Evolutionary conservation across 1,140 invertebrate genomes (phyloP), one percentile per base, ranked within the genome.

Genomic region (Drosophila tani): DNA sequence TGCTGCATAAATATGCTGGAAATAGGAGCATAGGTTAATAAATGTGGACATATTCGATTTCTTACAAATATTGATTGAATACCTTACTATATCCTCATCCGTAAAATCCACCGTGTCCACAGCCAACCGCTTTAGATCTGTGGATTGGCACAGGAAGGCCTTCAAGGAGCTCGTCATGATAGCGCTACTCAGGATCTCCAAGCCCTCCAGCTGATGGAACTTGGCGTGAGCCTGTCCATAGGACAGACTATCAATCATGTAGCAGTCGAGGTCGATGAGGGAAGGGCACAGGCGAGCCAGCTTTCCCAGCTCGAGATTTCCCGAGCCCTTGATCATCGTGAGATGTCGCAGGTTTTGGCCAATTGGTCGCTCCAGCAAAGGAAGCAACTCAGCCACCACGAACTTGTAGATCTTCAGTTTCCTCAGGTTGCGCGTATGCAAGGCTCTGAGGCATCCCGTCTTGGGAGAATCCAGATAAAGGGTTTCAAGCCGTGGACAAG

Each of bases 361-460:
- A 62, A 94, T 94, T 0, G 85, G 85, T 60, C 93, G 93, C 75
- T 94, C 94, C 12, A 96, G 88, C 35, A 95, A 81, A 50, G 94
- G 92, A 69, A 94, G 90, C n/a, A 96, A 75, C 85, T 96, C 95
- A 15, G 94, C 93, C 51, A 94, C 95, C 32, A 94, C 93, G 78
- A 95, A 95, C 85, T 94, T 95, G 50, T 94, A 94, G 51, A 95
- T 90, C 92, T 96, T 95, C 9, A 96, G 90, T 70, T 94, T 94
- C 17, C 93, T 91, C 29, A 95, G 81, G 49, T 56, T 70, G 0
- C 66, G 66, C 2, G 94, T 92, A 51, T 94, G 93, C 17, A 96
- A 79, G 17, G 93, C 91, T 24, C 92, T 84, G 3, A 96, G 73
- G 6, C 94, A 94, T 2, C 94, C 94, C 24, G 92, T 75, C 6